phyloP scores from a whole-genome alignment of 2,797 vertebrate species.

The Gobionotothen gibberifrons region DNA sequence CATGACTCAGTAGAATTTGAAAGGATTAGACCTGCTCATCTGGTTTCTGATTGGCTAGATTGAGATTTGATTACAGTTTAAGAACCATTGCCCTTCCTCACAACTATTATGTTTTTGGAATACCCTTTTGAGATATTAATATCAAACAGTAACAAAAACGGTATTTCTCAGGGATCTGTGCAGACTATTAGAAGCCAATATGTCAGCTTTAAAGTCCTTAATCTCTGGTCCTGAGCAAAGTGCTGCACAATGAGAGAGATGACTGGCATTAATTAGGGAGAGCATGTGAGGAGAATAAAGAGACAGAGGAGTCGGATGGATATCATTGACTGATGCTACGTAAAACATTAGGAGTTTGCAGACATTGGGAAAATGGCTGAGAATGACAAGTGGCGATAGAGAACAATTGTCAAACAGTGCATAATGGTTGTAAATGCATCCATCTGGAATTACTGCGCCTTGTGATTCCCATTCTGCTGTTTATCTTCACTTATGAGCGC shows the following conservation, averaged over 20 bases:
- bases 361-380: conserved; percentile 24
- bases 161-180: conserved; percentile 26
- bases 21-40: conserved; percentile 12
- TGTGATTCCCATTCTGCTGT: conserved; percentile 27
- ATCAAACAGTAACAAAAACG: conserved; percentile 6
- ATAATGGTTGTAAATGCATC: conserved; percentile 27
- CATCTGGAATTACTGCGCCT: conserved; percentile 20
- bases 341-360: conserved; percentile 31
- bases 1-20: conserved; percentile 6
- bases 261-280: conserved; percentile 31
- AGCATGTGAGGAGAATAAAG: conserved; percentile 17
- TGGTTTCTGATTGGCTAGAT: conserved; percentile 7
- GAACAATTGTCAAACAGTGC: conserved; percentile 17
- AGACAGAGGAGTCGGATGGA: conserved; percentile 23
- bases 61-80: conserved; percentile 14
- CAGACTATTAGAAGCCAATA: conserved; percentile 4
- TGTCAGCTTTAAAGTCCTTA: conserved; percentile 3
- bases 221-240: conserved; percentile 20
- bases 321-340: conserved; percentile 19
- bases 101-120: background rate
- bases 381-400: conserved; percentile 20
- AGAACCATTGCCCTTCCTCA: conserved; percentile 6
- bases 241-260: conserved; percentile 26
- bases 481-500: conserved; percentile 22
- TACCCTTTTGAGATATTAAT: conserved; percentile 14